phyloP scores from a whole-genome alignment of 2,113 vertebrate genomes.

The Neopipo cinnamomea region DNA sequence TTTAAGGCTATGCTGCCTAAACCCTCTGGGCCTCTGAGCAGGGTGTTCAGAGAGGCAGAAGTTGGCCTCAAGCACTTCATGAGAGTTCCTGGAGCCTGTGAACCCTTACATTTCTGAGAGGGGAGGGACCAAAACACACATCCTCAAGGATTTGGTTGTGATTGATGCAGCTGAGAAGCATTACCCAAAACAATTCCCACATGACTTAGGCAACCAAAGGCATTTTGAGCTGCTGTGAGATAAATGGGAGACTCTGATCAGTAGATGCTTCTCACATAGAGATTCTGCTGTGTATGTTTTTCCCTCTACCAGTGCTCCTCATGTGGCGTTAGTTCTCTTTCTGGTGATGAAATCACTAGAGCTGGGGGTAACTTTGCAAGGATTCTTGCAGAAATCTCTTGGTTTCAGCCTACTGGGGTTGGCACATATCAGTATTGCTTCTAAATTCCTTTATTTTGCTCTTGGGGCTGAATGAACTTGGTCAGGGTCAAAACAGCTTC shows the following conservation, averaged over 20 bases:
- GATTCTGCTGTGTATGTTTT: background rate
- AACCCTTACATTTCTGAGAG: background rate
- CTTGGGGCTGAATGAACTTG: background rate
- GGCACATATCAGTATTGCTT: background rate
- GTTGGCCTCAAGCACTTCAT: background rate
- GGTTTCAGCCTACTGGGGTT: background rate
- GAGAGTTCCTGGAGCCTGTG: background rate
- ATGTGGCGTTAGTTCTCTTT: background rate
- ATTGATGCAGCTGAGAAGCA: slow-evolving; percentile 36
- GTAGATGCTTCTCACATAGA: slow-evolving; percentile 29
- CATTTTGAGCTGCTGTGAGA: background rate
- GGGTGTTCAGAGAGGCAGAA: background rate
- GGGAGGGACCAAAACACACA: background rate
- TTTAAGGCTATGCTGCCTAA: background rate
- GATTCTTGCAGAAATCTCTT: slow-evolving; percentile 20
- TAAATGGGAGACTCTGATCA: slow-evolving; percentile 8
- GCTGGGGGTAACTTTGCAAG: background rate
- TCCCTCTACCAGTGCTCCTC: background rate
- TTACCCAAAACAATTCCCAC: slow-evolving; percentile 32
- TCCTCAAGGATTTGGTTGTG: slow-evolving; percentile 29
- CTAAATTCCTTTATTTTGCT: slow-evolving; percentile 23
- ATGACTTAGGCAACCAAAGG: slow-evolving; percentile 41
- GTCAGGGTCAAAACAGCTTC: slow-evolving; percentile 16
- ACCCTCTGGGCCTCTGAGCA: background rate
- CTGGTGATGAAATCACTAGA: slow-evolving; percentile 10